Evolutionary conservation across 2,888 invertebrate genomes (phyloP).

Genomic region (Polia nebulosa): DNA sequence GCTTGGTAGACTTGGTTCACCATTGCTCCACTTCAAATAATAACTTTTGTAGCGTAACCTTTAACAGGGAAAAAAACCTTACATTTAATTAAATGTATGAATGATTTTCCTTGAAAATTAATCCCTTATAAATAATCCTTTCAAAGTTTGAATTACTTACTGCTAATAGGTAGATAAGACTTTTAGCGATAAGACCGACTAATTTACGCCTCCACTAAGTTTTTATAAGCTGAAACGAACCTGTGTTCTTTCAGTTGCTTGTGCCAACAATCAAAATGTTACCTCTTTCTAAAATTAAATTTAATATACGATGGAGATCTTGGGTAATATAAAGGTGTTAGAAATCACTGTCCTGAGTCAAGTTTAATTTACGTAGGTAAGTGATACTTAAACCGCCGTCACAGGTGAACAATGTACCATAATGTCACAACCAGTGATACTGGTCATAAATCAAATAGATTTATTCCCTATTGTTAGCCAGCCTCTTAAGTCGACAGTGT

Average conservation of each 20-base stretch:
- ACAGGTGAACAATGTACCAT: conserved; percentile 39
- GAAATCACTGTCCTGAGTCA: neutral
- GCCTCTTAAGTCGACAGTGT: conserved; percentile 6
- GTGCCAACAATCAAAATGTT: too few relatives aligned
- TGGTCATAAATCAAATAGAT: conserved; percentile 50
- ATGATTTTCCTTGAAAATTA: neutral
- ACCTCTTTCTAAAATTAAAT: too few relatives aligned
- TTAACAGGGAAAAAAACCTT: neutral
- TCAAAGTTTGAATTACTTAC: neutral
- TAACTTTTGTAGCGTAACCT: neutral
- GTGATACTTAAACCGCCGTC: conserved; percentile 7
- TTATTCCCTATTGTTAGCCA: conserved; percentile 45
- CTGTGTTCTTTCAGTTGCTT: too few relatives aligned
- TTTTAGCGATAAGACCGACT: neutral
- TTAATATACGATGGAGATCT: too few relatives aligned
- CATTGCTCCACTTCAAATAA: neutral
- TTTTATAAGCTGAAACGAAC: neutral
- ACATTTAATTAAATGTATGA: neutral
- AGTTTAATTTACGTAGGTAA: conserved; percentile 12
- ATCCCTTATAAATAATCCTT: neutral
- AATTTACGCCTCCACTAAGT: neutral
- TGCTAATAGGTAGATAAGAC: too few relatives aligned
- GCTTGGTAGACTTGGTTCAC: neutral
- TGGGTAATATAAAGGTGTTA: too few relatives aligned
- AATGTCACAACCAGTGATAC: conserved; percentile 17